Evolutionary conservation across 2,888 invertebrate species (phyloP).

Genomic region (Pemphredon lugubris): DNA sequence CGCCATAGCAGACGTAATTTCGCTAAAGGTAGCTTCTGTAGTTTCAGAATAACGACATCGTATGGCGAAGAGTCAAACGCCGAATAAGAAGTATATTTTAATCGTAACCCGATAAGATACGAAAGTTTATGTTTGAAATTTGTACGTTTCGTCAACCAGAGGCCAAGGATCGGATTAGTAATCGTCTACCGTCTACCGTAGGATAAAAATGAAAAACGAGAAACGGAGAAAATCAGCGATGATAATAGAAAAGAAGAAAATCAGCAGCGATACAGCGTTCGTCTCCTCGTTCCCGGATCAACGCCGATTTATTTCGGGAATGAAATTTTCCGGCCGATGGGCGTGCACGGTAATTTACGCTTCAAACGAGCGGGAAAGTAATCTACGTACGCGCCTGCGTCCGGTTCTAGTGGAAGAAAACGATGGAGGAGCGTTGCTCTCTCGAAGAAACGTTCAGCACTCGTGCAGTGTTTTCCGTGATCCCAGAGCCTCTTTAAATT

Average conservation of each 20-base stretch:
- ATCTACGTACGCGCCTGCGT: constrained; percentile 36
- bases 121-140: no score
- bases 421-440: constrained; percentile 16
- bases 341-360: constrained; percentile 24
- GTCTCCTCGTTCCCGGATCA: neutral
- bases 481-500: constrained; percentile 76
- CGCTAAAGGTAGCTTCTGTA: no score
- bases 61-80: no score
- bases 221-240: neutral
- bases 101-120: no score
- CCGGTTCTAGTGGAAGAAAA: constrained; percentile 7
- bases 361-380: constrained; percentile 38
- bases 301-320: constrained; percentile 31
- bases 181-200: no score
- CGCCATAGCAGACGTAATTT: no score
- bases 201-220: neutral
- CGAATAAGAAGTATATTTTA: no score
- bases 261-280: neutral
- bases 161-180: no score
- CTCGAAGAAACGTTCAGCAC: constrained; percentile 68
- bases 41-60: no score
- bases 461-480: constrained; percentile 80
- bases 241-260: neutral
- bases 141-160: no score
- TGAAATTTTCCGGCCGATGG: constrained; percentile 23